A percentile compares a stretch with the other conserved stretches of the same genome.
Conservation (phyloP, 1,140 invertebrate genomes). For the Colletes gigas region DNA sequence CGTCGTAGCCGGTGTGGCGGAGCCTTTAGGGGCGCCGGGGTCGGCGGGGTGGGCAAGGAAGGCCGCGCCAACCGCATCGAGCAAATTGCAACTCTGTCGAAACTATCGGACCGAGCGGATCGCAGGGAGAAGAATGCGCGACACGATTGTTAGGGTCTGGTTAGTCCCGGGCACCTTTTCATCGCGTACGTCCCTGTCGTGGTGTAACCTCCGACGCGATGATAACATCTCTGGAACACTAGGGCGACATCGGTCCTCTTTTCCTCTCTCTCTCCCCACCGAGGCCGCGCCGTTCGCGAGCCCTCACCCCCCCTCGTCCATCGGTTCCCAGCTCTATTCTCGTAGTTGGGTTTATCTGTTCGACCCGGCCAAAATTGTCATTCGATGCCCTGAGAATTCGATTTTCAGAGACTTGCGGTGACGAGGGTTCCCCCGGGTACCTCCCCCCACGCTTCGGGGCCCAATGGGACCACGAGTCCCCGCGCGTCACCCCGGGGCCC, state of each 20-base stretch:
- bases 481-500: slow-evolving; percentile 8
- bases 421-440: slow-evolving; percentile 53
- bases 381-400: slow-evolving; percentile 80
- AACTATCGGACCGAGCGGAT: slow-evolving; percentile 64
- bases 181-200: slow-evolving; percentile 58
- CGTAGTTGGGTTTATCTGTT: slow-evolving; percentile 29
- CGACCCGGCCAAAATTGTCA: slow-evolving; percentile 76
- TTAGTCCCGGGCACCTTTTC: slow-evolving; percentile 61
- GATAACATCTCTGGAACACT: slow-evolving; percentile 60
- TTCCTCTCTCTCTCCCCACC: neutral
- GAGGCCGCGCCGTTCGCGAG: too few relatives aligned
- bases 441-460: too few relatives aligned
- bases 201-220: slow-evolving; percentile 60
- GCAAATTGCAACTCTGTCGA: slow-evolving; percentile 75
- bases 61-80: slow-evolving; percentile 62
- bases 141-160: slow-evolving; percentile 62
- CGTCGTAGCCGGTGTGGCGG: slow-evolving; percentile 45
- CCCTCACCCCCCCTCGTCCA: too few relatives aligned
- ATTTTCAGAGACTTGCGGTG: slow-evolving; percentile 73
- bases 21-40: slow-evolving; percentile 29
- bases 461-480: too few relatives aligned
- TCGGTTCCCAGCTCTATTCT: too few relatives aligned
- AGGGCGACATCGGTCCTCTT: slow-evolving; percentile 51
- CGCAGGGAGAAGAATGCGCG: slow-evolving; percentile 60
- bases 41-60: slow-evolving; percentile 7